Evolutionary conservation across 1,140 invertebrate genomes (phyloP).

Genomic region (Acromyrmex charruanus): DNA sequence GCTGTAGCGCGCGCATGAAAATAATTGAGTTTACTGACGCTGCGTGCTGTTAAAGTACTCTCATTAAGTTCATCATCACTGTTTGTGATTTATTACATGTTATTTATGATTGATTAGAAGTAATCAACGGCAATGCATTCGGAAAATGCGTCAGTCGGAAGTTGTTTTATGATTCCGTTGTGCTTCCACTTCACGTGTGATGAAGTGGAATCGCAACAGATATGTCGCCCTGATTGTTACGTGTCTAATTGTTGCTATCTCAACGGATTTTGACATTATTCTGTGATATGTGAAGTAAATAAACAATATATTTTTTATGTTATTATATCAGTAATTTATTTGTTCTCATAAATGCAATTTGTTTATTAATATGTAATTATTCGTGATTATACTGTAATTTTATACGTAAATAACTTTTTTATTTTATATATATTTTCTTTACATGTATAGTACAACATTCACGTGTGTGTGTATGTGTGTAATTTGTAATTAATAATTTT

Average conservation of each 20-base stretch:
- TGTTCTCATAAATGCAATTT: background rate
- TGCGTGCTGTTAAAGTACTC: conserved; percentile 40
- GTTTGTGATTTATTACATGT: conserved; percentile 60
- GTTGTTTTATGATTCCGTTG: conserved; percentile 51
- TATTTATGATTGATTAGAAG: conserved; percentile 59
- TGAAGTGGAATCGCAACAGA: conserved; percentile 35
- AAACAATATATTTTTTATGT: background rate
- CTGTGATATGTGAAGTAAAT: background rate
- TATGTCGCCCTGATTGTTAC: background rate
- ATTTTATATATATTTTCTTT: background rate
- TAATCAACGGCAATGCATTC: conserved; percentile 26
- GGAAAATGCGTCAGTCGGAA: conserved; percentile 35
- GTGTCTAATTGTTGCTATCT: conserved; percentile 15
- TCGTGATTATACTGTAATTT: background rate
- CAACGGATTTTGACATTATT: background rate
- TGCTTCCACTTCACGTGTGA: conserved; percentile 29
- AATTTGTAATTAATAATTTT: conserved; percentile 18
- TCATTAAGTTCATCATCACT: conserved; percentile 33
- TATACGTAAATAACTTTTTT: background rate
- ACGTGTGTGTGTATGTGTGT: background rate
- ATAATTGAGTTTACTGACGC: conserved; percentile 41
- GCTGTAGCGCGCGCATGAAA: background rate
- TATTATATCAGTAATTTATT: background rate
- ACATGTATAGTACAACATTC: background rate
- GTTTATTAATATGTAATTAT: background rate